Base-by-base conservation (phyloP, 2,888 invertebrate genomes). In the Chloroclysta siterata region DNA sequence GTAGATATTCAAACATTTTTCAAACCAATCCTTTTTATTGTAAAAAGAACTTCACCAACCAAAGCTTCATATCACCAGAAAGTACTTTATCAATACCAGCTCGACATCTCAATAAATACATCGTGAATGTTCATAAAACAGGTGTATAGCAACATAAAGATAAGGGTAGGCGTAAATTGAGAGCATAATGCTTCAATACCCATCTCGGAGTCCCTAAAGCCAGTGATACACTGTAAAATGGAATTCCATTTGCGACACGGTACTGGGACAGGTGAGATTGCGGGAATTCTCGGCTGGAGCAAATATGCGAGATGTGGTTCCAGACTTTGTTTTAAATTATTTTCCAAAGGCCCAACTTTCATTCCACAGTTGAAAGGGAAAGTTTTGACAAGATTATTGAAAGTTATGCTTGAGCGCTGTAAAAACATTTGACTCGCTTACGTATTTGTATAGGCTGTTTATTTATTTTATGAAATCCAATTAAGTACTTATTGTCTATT, bases 121-220 rank as follows among this genome's bases (percentile, higher is more conserved):
- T 54, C 62, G 8, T 10, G 50, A 53, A 33, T 53, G 58, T 62
- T 53, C 63, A 62, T 66, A 71, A 63, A 62, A 60, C 65, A 57
- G 33, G 54, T 59, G 48, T 50, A 63, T 47, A 47, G 17, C 57
- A 28, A 60, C 70, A 59, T 66, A 68, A 65, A 71, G 71, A 71
- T 69, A 71, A 71, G 67, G 60, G 63, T 55, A 59, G 22, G 63
- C 63, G 67, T 66, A 68, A 69, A 69, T 71, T 71, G 71, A 42
- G 64, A 59, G 53, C 51, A 48, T 69, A 68, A 68, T 71, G 63
- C 67, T 69, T 71, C 71, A 69, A 69, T 69, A 71, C 60, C 67
- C 64, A 66, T 61, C 58, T 48, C 28, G n/a, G 44, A 42, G 50
- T 42, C 29, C 62, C 64, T 58, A 54, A 65, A 61, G 60, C 64